Evolutionary conservation across 2,113 vertebrate genomes (phyloP).

Genomic region (Oophaga pumilio): DNA sequence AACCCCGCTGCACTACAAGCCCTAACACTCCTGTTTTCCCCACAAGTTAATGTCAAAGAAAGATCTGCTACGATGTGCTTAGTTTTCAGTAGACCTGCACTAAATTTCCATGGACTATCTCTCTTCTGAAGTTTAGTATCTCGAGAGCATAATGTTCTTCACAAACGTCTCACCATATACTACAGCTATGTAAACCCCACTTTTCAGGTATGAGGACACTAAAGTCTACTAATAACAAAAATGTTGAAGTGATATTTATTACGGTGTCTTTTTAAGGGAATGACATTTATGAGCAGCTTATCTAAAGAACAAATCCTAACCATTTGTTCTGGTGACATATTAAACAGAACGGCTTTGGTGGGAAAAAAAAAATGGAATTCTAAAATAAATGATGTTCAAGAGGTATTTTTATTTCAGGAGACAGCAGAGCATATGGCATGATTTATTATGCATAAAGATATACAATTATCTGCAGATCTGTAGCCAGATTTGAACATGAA

Average conservation of each 20-base stretch:
- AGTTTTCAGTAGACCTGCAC: no score
- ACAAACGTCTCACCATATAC: no score
- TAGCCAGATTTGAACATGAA: not conserved
- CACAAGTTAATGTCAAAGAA: no score
- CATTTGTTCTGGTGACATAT: slow-evolving; percentile 10
- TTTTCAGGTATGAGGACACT: not conserved
- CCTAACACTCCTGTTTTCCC: no score
- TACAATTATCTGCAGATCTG: slow-evolving; percentile 6
- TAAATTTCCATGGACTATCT: no score
- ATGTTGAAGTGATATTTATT: not conserved
- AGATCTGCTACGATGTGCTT: no score
- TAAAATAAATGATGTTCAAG: not conserved
- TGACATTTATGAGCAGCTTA: slow-evolving; percentile 12
- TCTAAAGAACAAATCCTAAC: not conserved
- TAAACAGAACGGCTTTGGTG: not conserved
- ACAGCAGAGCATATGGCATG: slow-evolving; percentile 18
- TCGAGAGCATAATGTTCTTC: no score
- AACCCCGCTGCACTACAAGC: no score
- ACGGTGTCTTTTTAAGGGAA: not conserved
- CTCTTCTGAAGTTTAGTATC: no score
- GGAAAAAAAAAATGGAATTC: not conserved
- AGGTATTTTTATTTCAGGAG: not conserved
- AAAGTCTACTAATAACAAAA: not conserved
- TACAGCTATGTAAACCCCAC: not conserved
- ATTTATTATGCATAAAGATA: slow-evolving; percentile 16